These are phyloP conservation scores for Ginglymostoma cirratum DNA, from an alignment of 2,113 vertebrate species.

Conservation along the genomic window DNA sequence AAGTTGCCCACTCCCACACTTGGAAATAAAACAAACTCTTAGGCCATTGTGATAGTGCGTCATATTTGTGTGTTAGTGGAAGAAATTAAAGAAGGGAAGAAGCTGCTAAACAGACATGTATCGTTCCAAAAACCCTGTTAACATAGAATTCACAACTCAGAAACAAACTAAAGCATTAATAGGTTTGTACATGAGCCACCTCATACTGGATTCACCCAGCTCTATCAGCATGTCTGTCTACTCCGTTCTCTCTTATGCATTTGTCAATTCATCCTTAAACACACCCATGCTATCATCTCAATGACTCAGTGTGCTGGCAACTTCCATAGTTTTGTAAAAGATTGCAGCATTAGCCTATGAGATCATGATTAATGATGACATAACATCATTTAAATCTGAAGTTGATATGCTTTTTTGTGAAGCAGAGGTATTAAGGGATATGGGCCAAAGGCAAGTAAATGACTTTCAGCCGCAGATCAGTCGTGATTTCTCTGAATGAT, in stretches of 20 bases:
- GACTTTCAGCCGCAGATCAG: too few relatives aligned
- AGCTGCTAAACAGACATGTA: background rate
- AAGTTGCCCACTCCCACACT: too few relatives aligned
- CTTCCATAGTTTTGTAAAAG: too few relatives aligned
- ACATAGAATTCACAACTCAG: background rate
- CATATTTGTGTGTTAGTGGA: background rate
- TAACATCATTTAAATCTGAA: too few relatives aligned
- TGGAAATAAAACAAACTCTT: too few relatives aligned
- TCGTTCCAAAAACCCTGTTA: background rate
- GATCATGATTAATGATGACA: too few relatives aligned
- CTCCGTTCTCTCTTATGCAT: background rate
- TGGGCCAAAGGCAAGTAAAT: too few relatives aligned
- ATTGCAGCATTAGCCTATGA: too few relatives aligned
- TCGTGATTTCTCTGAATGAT: too few relatives aligned
- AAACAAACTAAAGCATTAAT: background rate
- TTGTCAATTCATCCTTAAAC: background rate
- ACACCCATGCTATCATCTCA: background rate
- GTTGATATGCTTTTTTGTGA: too few relatives aligned
- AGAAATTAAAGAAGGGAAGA: background rate
- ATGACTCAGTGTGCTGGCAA: background rate
- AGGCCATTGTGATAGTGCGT: background rate
- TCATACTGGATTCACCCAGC: background rate
- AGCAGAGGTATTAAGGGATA: too few relatives aligned
- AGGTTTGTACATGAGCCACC: background rate
- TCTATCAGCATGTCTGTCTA: background rate